Conservation (phyloP, 2,888 invertebrate species). For the Oxycera nigricornis region DNA sequence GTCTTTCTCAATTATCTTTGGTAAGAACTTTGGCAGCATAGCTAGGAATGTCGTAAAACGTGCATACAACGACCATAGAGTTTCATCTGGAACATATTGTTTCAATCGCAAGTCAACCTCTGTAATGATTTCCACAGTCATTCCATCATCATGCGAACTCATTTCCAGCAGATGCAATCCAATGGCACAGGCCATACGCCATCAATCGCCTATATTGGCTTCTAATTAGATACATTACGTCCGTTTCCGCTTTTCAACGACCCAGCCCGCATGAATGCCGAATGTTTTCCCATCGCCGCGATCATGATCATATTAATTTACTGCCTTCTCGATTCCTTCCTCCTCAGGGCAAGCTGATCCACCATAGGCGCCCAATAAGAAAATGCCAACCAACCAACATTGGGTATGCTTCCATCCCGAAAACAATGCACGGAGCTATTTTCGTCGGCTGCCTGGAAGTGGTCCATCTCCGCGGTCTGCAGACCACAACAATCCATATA, state of each 20-base stretch:
- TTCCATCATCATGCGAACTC: no score
- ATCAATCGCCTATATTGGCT: conserved; percentile 24
- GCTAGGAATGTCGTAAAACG: no score
- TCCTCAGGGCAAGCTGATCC: neutral
- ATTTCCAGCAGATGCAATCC: no score
- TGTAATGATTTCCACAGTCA: no score
- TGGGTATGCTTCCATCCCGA: neutral
- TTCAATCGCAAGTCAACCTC: no score
- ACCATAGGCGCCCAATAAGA: neutral
- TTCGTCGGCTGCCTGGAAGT: neutral
- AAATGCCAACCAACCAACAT: neutral
- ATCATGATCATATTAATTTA: conserved; percentile 17
- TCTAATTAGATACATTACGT: conserved; percentile 30
- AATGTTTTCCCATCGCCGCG: conserved; percentile 26
- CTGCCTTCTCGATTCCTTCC: neutral
- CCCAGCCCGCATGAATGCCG: conserved; percentile 17
- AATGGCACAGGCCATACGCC: no score
- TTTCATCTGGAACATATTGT: no score
- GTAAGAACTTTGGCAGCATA: no score
- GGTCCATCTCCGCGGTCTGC: no score
- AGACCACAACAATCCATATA: no score
- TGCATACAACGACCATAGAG: no score
- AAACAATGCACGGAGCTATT: neutral
- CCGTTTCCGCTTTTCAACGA: conserved; percentile 22
- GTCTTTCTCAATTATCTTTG: no score